Conservation (phyloP, 1,140 invertebrate species). For the Hirudo medicinalis region DNA sequence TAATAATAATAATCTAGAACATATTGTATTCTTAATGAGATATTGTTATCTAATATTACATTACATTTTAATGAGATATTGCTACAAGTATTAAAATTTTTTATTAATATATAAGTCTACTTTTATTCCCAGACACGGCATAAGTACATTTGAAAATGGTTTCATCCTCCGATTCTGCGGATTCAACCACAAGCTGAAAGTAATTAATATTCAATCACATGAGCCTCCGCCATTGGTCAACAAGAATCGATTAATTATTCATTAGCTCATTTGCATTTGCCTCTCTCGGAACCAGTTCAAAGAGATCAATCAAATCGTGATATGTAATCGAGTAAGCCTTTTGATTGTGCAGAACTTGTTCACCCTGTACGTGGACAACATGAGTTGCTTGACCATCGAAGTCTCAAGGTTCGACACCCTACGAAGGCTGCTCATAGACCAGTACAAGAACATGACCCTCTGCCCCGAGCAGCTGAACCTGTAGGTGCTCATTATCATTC, state of each 20-base stretch:
- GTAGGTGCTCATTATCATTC: neutral
- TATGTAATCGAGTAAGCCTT: no score
- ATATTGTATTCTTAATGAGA: no score
- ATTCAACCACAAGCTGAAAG: conserved; percentile 6
- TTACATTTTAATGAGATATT: no score
- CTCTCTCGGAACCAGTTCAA: no score
- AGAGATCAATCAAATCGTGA: no score
- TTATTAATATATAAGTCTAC: no score
- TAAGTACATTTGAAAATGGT: neutral
- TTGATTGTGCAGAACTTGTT: neutral
- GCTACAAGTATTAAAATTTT: no score
- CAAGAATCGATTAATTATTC: neutral
- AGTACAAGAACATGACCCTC: conserved; percentile 4
- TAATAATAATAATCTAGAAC: no score
- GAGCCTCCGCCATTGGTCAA: neutral
- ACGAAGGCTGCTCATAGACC: neutral
- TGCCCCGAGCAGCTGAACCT: neutral
- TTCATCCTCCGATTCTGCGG: neutral
- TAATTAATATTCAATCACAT: neutral
- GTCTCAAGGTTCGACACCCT: neutral
- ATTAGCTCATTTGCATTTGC: neutral
- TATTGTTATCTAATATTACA: no score
- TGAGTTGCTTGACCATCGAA: neutral
- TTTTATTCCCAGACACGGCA: neutral
- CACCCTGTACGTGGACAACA: neutral